A percentile compares a stretch with the other conserved stretches of the same genome.
phyloP scores from a whole-genome alignment of 1,140 invertebrate genomes.

The Brachionus koreanus region DNA sequence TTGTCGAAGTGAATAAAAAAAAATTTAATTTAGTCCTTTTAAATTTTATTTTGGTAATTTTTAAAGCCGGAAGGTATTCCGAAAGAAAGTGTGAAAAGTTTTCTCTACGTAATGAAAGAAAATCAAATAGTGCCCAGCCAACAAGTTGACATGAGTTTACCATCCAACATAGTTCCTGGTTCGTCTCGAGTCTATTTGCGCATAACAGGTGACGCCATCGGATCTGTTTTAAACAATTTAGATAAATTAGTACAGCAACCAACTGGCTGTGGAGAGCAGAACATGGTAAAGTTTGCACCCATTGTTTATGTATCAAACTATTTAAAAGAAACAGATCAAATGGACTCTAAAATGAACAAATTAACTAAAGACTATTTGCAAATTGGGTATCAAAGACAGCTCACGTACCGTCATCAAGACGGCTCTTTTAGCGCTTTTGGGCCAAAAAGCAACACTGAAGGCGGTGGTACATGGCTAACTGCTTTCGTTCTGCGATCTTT shows the following conservation, averaged over 20 bases:
- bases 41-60: background rate
- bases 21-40: background rate
- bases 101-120: constrained; percentile 6
- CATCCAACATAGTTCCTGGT: background rate
- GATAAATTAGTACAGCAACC: constrained; percentile 72
- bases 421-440: constrained; percentile 94
- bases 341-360: background rate
- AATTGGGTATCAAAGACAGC: constrained; percentile 74
- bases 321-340: constrained; percentile 51
- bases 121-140: background rate
- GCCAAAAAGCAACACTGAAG: constrained; percentile 59
- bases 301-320: constrained; percentile 81
- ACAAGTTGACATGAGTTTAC: background rate
- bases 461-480: constrained; percentile 92
- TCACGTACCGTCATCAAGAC: constrained; percentile 81
- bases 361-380: constrained; percentile 6
- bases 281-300: constrained; percentile 85
- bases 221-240: constrained; percentile 50
- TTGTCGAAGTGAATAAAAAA: constrained; percentile 17
- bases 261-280: constrained; percentile 87
- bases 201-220: constrained; percentile 52
- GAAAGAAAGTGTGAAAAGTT: constrained; percentile 35
- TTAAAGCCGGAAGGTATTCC: constrained; percentile 37
- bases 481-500: constrained; percentile 86
- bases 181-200: constrained; percentile 21